Percentiles rank a stretch among this genome's conserved stretches.
These are phyloP conservation scores for Argyrosomus regius DNA, from an alignment of 2,797 vertebrate species.

Conservation along the genomic window DNA sequence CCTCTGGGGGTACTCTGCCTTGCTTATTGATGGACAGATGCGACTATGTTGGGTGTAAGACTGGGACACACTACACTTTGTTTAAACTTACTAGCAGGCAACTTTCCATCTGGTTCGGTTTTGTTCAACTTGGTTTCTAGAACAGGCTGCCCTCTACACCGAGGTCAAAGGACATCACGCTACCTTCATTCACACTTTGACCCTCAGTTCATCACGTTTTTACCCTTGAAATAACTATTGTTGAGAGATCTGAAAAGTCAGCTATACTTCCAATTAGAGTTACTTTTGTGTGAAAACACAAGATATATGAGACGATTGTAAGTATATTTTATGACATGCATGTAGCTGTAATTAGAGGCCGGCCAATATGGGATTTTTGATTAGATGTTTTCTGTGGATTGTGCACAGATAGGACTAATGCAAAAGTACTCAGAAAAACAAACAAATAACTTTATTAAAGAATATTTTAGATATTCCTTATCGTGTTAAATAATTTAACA, in stretches of 20 bases:
- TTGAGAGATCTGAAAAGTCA: constrained; percentile 18
- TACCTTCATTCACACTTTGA: constrained; percentile 49
- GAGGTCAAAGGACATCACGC: constrained; percentile 52
- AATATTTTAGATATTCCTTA: too few relatives aligned
- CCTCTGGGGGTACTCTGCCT: constrained; percentile 10
- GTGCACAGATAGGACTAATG: too few relatives aligned
- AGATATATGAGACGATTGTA: not conserved
- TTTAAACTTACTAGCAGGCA: constrained; percentile 38
- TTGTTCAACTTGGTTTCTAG: constrained; percentile 53
- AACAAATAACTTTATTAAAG: too few relatives aligned
- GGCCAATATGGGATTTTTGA: too few relatives aligned
- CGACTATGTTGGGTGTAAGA: constrained; percentile 12
- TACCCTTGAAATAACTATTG: constrained; percentile 19
- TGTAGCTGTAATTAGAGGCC: too few relatives aligned
- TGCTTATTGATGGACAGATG: constrained; percentile 46
- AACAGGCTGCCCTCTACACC: constrained; percentile 21
- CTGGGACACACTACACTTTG: constrained; percentile 20
- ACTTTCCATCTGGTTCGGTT: constrained; percentile 55
- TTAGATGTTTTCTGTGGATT: too few relatives aligned
- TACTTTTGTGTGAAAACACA: not conserved
- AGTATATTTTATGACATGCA: not conserved
- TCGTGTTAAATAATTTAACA: too few relatives aligned
- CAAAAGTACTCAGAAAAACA: too few relatives aligned
- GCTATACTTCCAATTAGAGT: not conserved
- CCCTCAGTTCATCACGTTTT: constrained; percentile 40